A percentile compares a stretch with the other conserved stretches of the same genome.
Evolutionary conservation across 2,113 vertebrate genomes (phyloP).

Genomic region (Pachyramphus minor): DNA sequence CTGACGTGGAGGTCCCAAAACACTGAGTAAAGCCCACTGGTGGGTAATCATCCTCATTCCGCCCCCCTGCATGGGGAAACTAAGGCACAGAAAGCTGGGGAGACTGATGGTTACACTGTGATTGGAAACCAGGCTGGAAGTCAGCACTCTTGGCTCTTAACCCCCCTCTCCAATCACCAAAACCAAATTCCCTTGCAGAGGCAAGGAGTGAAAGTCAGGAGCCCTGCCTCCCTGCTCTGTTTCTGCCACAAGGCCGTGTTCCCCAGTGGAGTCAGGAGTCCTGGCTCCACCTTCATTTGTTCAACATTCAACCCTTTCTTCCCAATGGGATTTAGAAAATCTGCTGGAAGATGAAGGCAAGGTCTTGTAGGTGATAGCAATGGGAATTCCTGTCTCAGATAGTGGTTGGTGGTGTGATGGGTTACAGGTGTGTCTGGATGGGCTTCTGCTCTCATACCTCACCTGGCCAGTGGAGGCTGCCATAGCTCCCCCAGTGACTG

Average conservation of each 20-base stretch:
- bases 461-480: background rate
- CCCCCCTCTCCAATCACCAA: background rate
- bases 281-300: background rate
- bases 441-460: background rate
- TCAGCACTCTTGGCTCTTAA: background rate
- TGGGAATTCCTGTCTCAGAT: background rate
- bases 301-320: background rate
- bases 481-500: fast-evolving
- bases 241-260: background rate
- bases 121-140: background rate
- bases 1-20: background rate
- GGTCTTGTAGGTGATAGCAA: background rate
- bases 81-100: background rate
- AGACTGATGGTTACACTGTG: background rate
- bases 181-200: background rate
- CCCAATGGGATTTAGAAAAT: background rate
- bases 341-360: background rate
- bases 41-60: background rate
- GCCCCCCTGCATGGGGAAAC: background rate
- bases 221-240: background rate
- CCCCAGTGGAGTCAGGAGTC: background rate
- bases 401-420: background rate
- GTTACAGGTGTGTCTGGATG: background rate
- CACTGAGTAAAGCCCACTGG: background rate
- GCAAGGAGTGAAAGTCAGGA: background rate